Evolutionary conservation across 2,888 invertebrate genomes (phyloP).

Genomic region (Tipula unca): DNA sequence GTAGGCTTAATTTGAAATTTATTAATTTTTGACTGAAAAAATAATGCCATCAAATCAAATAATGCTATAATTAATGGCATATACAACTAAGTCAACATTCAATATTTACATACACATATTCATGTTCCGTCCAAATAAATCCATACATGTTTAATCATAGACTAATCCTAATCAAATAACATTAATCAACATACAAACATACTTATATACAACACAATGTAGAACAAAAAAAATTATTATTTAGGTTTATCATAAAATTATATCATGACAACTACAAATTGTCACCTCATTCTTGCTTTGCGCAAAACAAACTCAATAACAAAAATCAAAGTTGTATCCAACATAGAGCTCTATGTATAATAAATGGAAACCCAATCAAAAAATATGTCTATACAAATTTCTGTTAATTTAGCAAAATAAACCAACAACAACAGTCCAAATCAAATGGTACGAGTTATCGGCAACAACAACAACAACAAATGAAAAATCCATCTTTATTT

Average conservation of each 20-base stretch:
- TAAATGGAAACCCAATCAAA: conserved; percentile 14
- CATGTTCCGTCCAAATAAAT: background rate
- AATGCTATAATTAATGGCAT: background rate
- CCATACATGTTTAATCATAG: background rate
- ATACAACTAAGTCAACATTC: background rate
- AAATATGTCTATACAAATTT: background rate
- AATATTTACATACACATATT: background rate
- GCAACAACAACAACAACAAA: background rate
- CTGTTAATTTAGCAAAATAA: background rate
- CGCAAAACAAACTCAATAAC: background rate
- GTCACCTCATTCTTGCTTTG: background rate
- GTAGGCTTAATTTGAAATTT: no score
- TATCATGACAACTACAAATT: conserved; percentile 18
- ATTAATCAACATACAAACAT: background rate
- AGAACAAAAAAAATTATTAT: background rate
- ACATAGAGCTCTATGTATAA: background rate
- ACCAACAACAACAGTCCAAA: background rate
- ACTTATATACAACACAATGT: background rate
- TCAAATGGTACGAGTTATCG: background rate
- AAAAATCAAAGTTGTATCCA: background rate
- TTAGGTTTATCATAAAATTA: background rate
- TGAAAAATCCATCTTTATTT: background rate
- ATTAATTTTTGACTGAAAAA: background rate
- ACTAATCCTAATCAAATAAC: background rate
- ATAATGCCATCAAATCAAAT: background rate